A percentile compares a stretch with the other conserved stretches of the same genome.
Conservation (phyloP, 2,797 vertebrate genomes). For the Cynopterus sphinx region DNA sequence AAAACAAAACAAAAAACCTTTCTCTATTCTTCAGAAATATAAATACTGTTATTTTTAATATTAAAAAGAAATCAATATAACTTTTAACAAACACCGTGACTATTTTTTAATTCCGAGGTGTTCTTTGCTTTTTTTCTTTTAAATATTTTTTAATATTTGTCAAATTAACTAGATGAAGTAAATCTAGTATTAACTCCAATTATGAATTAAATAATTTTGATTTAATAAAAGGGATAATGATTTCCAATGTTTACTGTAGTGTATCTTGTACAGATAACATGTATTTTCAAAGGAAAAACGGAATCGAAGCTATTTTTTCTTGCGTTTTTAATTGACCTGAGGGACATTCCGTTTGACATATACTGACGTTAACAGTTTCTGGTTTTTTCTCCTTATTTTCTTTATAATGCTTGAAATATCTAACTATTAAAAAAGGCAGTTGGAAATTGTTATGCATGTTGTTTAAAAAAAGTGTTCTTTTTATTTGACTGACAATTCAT, state of each 20-base stretch:
- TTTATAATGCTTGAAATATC: slow-evolving; percentile 89
- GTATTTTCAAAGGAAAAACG: slow-evolving; percentile 94
- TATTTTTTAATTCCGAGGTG: slow-evolving; percentile 92
- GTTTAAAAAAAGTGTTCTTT: slow-evolving; percentile 91
- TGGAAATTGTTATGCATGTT: slow-evolving; percentile 87
- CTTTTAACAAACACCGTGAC: slow-evolving; percentile 93
- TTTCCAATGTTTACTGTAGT: slow-evolving; percentile 97
- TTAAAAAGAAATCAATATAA: slow-evolving; percentile 92
- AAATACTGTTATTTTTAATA: slow-evolving; percentile 99
- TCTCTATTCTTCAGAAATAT: slow-evolving; percentile 90
- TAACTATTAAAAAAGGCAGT: slow-evolving; percentile 86
- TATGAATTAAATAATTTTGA: slow-evolving; percentile 89
- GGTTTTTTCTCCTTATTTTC: slow-evolving; percentile 78
- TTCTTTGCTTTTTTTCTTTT: slow-evolving; percentile 90
- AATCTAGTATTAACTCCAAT: slow-evolving; percentile 99
- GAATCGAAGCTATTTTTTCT: slow-evolving; percentile 90
- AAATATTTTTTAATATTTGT: slow-evolving; percentile 91
- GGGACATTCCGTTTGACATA: slow-evolving; percentile 90
- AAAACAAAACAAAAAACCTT: slow-evolving; percentile 82
- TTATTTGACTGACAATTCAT: slow-evolving; percentile 91
- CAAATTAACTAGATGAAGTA: slow-evolving; percentile 91
- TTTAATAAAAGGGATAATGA: slow-evolving; percentile 99
- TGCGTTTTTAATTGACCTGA: slow-evolving; percentile 88
- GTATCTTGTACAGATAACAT: slow-evolving; percentile 98
- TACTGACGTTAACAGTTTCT: slow-evolving; percentile 82